Evolutionary conservation across 2,888 invertebrate species (phyloP).

Genomic region (Zonitis immaculata): DNA sequence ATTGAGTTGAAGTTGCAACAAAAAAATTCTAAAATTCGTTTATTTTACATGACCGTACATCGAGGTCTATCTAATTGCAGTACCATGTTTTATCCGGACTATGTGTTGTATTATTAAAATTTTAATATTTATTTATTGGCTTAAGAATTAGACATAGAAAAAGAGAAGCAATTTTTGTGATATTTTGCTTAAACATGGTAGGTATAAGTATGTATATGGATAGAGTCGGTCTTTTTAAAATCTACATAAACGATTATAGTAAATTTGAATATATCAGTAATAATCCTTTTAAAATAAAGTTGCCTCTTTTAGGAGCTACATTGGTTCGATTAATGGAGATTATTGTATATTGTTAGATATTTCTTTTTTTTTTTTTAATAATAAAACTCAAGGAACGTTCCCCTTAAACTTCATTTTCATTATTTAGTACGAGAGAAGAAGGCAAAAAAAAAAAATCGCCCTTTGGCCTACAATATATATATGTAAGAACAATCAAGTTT

Average conservation of each 20-base stretch:
- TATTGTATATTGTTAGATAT: no score
- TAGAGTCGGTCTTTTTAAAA: conserved; percentile 33
- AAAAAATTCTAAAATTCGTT: no score
- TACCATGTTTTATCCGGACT: no score
- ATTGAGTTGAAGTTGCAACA: no score
- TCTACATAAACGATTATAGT: conserved; percentile 38
- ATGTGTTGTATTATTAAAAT: conserved; percentile 8
- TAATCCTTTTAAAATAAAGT: conserved; percentile 46
- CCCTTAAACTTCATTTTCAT: conserved; percentile 39
- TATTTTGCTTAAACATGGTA: conserved; percentile 26
- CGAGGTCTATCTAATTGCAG: no score
- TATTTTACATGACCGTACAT: no score
- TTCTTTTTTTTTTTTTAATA: no score
- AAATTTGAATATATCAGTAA: conserved; percentile 40
- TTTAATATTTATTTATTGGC: conserved; percentile 12
- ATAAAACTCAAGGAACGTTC: no score
- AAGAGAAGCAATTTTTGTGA: background rate
- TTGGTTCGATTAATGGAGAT: conserved; percentile 41
- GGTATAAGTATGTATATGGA: no score
- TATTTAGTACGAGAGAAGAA: conserved; percentile 35
- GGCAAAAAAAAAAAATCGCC: conserved; percentile 25
- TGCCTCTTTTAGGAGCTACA: conserved; percentile 43
- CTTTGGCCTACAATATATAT: conserved; percentile 14
- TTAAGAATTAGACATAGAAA: background rate
- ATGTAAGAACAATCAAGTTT: conserved; percentile 33